Evolutionary conservation across 2,888 invertebrate species (phyloP).

Genomic region (Morinoia aosen): DNA sequence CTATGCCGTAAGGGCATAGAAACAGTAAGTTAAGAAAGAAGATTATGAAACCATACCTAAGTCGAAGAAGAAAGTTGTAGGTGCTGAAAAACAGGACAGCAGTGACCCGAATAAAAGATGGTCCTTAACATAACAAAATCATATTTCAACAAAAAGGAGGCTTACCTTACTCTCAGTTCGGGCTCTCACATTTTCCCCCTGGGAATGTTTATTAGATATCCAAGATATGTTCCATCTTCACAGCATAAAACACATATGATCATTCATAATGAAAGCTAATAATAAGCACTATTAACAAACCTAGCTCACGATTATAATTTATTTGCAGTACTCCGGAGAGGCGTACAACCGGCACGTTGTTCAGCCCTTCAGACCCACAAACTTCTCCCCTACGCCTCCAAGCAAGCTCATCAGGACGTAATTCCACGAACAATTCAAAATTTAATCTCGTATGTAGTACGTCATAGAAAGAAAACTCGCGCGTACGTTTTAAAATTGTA

Average conservation of each 20-base stretch:
- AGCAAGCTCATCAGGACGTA: slow-evolving; percentile 25
- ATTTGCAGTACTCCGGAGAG: slow-evolving; percentile 4
- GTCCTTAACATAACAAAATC: too few species aligned
- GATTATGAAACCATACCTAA: too few species aligned
- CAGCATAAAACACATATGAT: not conserved
- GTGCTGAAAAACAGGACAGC: too few species aligned
- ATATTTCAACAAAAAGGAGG: too few species aligned
- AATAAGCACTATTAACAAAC: not conserved
- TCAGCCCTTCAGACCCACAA: not conserved
- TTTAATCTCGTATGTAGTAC: not conserved
- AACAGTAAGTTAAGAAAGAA: too few species aligned
- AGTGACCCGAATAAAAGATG: too few species aligned
- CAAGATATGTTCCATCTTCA: not conserved
- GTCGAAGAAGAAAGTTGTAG: too few species aligned
- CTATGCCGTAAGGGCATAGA: too few species aligned
- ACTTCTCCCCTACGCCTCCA: not conserved
- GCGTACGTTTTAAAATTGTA: too few species aligned
- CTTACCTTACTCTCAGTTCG: too few species aligned
- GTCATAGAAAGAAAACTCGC: not conserved
- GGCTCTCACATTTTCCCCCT: too few species aligned
- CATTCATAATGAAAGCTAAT: not conserved
- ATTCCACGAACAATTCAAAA: not conserved
- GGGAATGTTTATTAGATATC: too few species aligned
- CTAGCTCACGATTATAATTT: not conserved
- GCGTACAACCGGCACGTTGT: slow-evolving; percentile 31